These are phyloP conservation scores for Cephalotes varians DNA, from an alignment of 2,888 invertebrate genomes.

Conservation along the genomic window DNA sequence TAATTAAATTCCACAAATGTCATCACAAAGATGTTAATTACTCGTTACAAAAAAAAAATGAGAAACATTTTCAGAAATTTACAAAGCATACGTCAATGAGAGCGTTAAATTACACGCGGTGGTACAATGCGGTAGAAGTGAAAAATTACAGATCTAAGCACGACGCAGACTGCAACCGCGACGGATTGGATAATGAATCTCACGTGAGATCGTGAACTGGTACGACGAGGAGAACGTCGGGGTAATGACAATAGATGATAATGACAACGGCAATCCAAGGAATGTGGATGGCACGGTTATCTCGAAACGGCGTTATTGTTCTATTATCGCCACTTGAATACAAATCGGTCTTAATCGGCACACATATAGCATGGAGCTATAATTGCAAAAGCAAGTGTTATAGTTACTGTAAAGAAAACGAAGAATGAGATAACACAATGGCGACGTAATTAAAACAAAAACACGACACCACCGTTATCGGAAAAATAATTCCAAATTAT, in stretches of 20 bases:
- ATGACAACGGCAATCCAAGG: constrained; percentile 50
- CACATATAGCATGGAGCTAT: constrained; percentile 34
- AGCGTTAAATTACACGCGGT: constrained; percentile 13
- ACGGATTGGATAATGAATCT: constrained; percentile 72
- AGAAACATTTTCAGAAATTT: not conserved
- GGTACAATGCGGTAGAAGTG: constrained; percentile 4
- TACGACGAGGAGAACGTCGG: constrained; percentile 34
- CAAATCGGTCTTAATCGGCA: constrained; percentile 65
- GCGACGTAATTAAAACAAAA: constrained; percentile 20
- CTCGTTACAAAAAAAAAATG: not conserved
- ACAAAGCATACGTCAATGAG: not conserved
- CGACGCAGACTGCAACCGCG: constrained; percentile 17
- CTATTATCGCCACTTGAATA: constrained; percentile 68
- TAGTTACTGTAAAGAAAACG: constrained; percentile 2
- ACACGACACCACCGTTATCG: not conserved
- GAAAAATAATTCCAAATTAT: not conserved
- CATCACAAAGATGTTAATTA: too few species aligned
- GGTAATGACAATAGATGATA: constrained; percentile 65
- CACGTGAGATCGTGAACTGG: constrained; percentile 64
- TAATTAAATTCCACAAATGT: not conserved
- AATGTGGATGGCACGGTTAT: constrained; percentile 56
- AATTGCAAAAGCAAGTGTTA: constrained; percentile 61
- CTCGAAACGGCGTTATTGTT: constrained; percentile 66
- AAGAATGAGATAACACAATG: constrained; percentile 28
- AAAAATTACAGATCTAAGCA: constrained; percentile 40